A percentile compares a stretch with the other conserved stretches of the same genome.
phyloP scores from a whole-genome alignment of 1,140 invertebrate genomes.

The Philopotamus ludificatus region DNA sequence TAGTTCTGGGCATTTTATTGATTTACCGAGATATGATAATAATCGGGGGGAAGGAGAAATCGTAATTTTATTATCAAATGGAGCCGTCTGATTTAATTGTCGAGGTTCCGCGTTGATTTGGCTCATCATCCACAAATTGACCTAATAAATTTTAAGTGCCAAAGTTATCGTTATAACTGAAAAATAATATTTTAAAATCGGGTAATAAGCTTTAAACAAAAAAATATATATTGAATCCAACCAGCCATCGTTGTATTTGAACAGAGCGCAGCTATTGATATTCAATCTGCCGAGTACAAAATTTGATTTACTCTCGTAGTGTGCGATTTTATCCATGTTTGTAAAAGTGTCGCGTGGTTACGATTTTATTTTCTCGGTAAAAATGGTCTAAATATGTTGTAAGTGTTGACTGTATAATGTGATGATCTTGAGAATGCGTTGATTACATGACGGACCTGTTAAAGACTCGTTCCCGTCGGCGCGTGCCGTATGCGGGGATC shows the following conservation, averaged over 20 bases:
- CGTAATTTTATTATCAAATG: no score
- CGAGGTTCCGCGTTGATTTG: no score
- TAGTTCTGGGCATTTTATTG: no score
- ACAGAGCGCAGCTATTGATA: slow-evolving; percentile 7
- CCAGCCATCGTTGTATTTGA: slow-evolving; percentile 12
- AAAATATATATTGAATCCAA: no score
- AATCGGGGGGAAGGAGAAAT: no score
- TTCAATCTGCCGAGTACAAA: slow-evolving; percentile 9
- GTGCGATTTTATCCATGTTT: neutral
- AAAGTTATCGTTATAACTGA: slow-evolving; percentile 31
- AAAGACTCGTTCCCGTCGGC: slow-evolving; percentile 18
- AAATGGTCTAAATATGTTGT: no score
- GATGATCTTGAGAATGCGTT: slow-evolving; percentile 11
- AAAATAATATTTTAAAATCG: slow-evolving; percentile 13
- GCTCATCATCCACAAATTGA: no score
- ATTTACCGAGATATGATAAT: no score
- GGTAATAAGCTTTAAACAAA: slow-evolving; percentile 32
- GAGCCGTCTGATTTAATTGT: no score
- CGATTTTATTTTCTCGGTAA: no score
- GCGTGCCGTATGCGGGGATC: neutral
- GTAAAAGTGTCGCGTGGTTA: no score
- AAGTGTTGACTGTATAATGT: slow-evolving; percentile 10
- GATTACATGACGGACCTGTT: slow-evolving; percentile 24
- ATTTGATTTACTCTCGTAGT: neutral
- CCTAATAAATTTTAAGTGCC: slow-evolving; percentile 22